Percentiles rank a stretch among this genome's conserved stretches.
Evolutionary conservation across 2,797 vertebrate genomes (phyloP).

Genomic region (Phoxinus dragarum): DNA sequence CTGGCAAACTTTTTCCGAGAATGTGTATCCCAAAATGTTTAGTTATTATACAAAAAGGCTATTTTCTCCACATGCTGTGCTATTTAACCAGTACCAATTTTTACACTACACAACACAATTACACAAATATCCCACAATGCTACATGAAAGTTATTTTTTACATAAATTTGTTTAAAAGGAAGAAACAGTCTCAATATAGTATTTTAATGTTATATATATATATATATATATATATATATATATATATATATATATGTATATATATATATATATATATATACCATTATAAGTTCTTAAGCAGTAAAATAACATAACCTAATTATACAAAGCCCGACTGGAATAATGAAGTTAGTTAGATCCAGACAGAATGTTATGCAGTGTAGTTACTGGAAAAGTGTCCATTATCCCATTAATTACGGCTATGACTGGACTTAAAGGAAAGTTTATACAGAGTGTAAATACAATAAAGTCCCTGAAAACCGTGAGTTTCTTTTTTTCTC

Average conservation of each 20-base stretch:
- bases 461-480: not conserved
- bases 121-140: not conserved
- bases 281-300: not conserved
- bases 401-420: constrained; percentile 17
- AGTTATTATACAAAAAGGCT: constrained; percentile 19
- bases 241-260: no score
- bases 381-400: constrained; percentile 1
- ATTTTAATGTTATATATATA: not conserved
- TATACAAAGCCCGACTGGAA: not conserved
- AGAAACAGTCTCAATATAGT: not conserved
- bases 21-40: constrained; percentile 21
- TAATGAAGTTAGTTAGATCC: constrained; percentile 18
- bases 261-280: no score
- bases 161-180: not conserved
- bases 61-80: constrained; percentile 55
- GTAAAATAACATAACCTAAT: constrained; percentile 14
- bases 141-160: not conserved
- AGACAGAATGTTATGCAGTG: not conserved
- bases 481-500: not conserved
- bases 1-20: not conserved
- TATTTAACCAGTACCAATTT: constrained; percentile 58
- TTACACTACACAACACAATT: not conserved
- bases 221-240: no score
- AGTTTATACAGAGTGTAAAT: not conserved
- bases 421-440: not conserved